Evolutionary conservation across 2,797 vertebrate species (phyloP).

Genomic region (Poeciliopsis paucimaculata): DNA sequence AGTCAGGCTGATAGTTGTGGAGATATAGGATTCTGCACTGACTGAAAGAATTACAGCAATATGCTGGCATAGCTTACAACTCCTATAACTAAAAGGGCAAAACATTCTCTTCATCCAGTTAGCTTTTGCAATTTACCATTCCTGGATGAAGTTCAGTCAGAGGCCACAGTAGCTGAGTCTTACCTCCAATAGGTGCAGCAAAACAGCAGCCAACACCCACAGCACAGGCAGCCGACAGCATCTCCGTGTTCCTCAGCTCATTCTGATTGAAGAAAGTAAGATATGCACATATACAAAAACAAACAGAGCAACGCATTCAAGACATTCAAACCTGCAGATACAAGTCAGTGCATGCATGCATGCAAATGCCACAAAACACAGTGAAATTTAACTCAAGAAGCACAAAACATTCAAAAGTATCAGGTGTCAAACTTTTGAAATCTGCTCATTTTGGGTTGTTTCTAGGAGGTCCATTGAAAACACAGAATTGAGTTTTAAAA

Average conservation of each 20-base stretch:
- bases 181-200: slow-evolving; percentile 97
- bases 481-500: slow-evolving; percentile 42
- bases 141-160: slow-evolving; percentile 46
- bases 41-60: slow-evolving; percentile 16
- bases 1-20: not conserved
- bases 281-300: slow-evolving; percentile 42
- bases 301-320: slow-evolving; percentile 28
- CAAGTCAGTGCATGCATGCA: slow-evolving; percentile 22
- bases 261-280: slow-evolving; percentile 81
- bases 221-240: slow-evolving; percentile 95
- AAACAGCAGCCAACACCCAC: slow-evolving; percentile 99
- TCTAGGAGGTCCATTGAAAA: slow-evolving; percentile 44
- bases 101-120: slow-evolving; percentile 40
- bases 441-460: slow-evolving; percentile 28
- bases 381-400: slow-evolving; percentile 22
- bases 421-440: slow-evolving; percentile 10
- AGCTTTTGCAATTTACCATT: slow-evolving; percentile 35
- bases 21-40: slow-evolving; percentile 7
- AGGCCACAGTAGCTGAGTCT: slow-evolving; percentile 46
- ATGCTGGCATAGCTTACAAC: slow-evolving; percentile 27
- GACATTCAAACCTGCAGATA: slow-evolving; percentile 17
- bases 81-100: slow-evolving; percentile 1
- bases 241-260: slow-evolving; percentile 96
- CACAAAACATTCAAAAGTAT: slow-evolving; percentile 13
- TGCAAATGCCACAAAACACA: slow-evolving; percentile 38